Base-by-base conservation (phyloP, 2,113 vertebrate species). In the Microtus oregoni region DNA sequence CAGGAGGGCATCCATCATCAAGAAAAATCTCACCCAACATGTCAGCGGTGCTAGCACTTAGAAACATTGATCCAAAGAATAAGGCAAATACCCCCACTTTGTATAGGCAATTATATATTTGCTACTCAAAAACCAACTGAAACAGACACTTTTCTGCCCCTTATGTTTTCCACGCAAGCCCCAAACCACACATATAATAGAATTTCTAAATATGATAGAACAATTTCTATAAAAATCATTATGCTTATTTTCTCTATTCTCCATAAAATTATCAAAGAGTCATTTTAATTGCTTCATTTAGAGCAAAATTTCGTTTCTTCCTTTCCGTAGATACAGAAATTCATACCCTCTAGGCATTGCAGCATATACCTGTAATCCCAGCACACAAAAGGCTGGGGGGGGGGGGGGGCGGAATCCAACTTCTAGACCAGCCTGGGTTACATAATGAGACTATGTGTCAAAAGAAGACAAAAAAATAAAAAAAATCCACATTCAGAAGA, bases 321-420 rank as follows among this genome's bases (percentile, higher is more conserved):
- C 76, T 94, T 95, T 81, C 55, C 41, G 76, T 38, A 81, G 20
- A 94, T n/a, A 77, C 44, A 88, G 65, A 41, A 77, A 85, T 75
- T 26, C 38, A 38, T 82, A 38, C 63, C 1, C 14, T 41, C 3
- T 61, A 44, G 50, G 14, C 35, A 44, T 61, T n/a, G 52, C 32
- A 24, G n/a, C 26, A 75, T 17, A 61, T 1, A 75, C 26, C 50
- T 61, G 13, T 20, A 89, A 61, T 61, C n/a, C 26, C 50, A 41
- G 24, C 9, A 73, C 35, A 30, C 19, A 24, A 35, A n/a, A 50
- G 26, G 10, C 14, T 19, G 26, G 61, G 8, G 32, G 4, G 58
- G 4, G 7, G 35, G 24, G 8, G n/a, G n/a, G n/a, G n/a, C n/a
- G 15, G 9, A 19, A 28, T 61, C n/a, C 1, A 76, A 44, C 55